Conservation (phyloP, 2,888 invertebrate species). For the Nemotelus pantherinus region DNA sequence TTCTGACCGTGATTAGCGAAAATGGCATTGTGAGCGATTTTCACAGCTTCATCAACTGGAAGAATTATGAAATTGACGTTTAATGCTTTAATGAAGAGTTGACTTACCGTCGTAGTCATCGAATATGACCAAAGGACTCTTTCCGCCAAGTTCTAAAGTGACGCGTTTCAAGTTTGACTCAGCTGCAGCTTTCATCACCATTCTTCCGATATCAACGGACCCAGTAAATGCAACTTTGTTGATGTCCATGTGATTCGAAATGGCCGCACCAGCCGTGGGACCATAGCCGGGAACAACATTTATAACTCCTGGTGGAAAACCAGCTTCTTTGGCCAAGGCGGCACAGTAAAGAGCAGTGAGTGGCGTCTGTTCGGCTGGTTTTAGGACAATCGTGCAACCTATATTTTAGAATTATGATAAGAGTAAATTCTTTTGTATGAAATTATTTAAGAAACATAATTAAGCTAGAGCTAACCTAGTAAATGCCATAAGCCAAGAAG, state of each 20-base stretch:
- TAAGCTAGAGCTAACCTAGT: background rate
- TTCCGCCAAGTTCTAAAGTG: constrained; percentile 88
- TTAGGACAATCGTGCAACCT: constrained; percentile 80
- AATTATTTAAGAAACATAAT: background rate
- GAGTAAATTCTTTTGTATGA: too few relatives aligned
- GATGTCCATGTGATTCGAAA: constrained; percentile 74
- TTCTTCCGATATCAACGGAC: constrained; percentile 69
- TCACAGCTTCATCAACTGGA: constrained; percentile 70
- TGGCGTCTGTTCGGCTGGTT: constrained; percentile 88
- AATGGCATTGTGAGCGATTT: constrained; percentile 73
- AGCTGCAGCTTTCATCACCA: constrained; percentile 72
- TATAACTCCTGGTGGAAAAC: constrained; percentile 82
- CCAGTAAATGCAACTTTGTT: constrained; percentile 85
- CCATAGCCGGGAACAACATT: constrained; percentile 81
- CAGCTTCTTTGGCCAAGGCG: constrained; percentile 78
- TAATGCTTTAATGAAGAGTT: background rate
- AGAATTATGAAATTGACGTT: constrained; percentile 18
- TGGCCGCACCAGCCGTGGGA: constrained; percentile 77
- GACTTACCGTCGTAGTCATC: constrained; percentile 79
- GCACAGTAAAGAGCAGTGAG: constrained; percentile 80
- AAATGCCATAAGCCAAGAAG: background rate
- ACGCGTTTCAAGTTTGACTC: constrained; percentile 83
- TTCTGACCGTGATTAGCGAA: constrained; percentile 83
- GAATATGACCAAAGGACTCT: constrained; percentile 86
- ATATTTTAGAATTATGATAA: background rate